Evolutionary conservation across 2,797 vertebrate genomes (phyloP).

Genomic region (Megaceryle alcyon): DNA sequence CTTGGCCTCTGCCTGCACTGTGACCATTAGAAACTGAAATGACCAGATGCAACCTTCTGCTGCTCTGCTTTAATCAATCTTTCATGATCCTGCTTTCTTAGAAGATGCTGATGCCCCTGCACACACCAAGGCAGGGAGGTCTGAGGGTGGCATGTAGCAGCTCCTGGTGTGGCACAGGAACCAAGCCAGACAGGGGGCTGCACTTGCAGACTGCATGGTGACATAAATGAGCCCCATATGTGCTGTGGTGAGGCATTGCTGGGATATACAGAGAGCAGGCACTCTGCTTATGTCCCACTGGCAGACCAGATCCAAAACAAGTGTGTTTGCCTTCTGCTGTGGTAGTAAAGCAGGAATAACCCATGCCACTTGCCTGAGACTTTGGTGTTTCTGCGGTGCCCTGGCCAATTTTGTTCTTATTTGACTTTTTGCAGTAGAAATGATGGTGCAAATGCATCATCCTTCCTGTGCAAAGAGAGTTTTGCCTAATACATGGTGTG

Average conservation of each 20-base stretch:
- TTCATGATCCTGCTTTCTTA: too few relatives aligned
- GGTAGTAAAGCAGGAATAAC: background rate
- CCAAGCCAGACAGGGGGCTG: background rate
- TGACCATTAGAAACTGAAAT: fast-evolving
- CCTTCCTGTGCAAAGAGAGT: background rate
- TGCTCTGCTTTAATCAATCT: too few relatives aligned
- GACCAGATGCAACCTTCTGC: too few relatives aligned
- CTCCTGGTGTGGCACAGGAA: background rate
- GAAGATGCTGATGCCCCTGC: too few relatives aligned
- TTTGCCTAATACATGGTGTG: background rate
- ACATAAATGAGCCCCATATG: fast-evolving
- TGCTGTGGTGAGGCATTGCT: fast-evolving
- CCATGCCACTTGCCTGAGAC: background rate
- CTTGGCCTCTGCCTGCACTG: background rate
- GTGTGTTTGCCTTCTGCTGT: background rate
- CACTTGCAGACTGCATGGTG: fast-evolving
- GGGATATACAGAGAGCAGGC: background rate
- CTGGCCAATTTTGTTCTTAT: background rate
- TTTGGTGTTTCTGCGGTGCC: background rate
- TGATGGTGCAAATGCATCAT: background rate
- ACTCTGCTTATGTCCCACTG: background rate
- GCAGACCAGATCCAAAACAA: background rate
- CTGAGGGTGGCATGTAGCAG: fast-evolving
- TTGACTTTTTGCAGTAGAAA: background rate
- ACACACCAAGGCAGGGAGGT: too few relatives aligned